Base-by-base conservation (phyloP, 2,797 vertebrate genomes). In the Hydrophis major region DNA sequence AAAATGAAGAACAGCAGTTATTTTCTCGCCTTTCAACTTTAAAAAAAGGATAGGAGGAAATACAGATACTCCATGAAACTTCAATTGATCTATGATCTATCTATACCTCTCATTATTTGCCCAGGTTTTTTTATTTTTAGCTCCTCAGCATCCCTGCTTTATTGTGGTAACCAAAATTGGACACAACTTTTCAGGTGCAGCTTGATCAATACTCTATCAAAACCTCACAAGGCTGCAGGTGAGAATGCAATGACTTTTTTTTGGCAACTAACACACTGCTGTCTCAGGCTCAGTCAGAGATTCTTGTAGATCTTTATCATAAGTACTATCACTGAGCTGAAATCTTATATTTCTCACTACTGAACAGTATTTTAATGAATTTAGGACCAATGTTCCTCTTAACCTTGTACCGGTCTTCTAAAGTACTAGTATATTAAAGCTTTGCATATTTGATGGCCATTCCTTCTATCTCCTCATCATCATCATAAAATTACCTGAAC, bases 401-500 rank as follows among this genome's bases (percentile, higher is more conserved):
- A 74, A 74, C 16, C 32, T 74, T 74, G 69, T 20, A 6, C 16
- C 2, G 0, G 18, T 78, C 32, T 42, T 78, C 18, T 42, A 7
- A 78, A 42, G 18, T 74, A 74, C 18, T 20, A 74, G 6, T 42
- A 42, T 69, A 78, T 42, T 78, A 6, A 78, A 78, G 74, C 74
- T 42, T 78, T 78, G 18, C 18, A 78, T 22, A 42, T 78, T 78
- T 78, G 32, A 78, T 42, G 74, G 74, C 8, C 18, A 42, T 25
- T 78, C 37, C 20, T 11, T 42, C 74, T 78, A 42, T 42, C 20
- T 22, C 32, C 37, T 78, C 32, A 3, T 78, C 74, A 78, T 78
- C 7, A 42, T 11, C 37, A 78, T 7, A 78, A 78, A 14, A 61
- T 97, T 98, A 99, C 99, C 99, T 99, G 99, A 94, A 99, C 98